These are phyloP conservation scores for Heloderma charlesbogerti DNA, from an alignment of 2,113 vertebrate species.

Conservation along the genomic window DNA sequence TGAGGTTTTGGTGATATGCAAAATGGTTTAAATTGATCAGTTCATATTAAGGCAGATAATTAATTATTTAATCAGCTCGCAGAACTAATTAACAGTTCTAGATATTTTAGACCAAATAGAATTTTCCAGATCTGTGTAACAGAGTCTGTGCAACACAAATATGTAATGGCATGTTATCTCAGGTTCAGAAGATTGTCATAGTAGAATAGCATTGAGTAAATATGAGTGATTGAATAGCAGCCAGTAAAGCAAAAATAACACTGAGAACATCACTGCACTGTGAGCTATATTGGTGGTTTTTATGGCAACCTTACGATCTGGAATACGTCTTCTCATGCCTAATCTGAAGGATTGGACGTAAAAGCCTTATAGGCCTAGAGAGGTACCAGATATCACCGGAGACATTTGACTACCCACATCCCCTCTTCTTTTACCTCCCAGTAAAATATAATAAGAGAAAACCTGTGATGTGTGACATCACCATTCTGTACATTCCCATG, in stretches of 20 bases:
- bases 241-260: not conserved
- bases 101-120: not conserved
- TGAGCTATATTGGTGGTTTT: not conserved
- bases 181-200: not conserved
- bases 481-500: no score
- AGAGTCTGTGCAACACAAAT: not conserved
- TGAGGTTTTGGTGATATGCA: not conserved
- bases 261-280: not conserved
- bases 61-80: not conserved
- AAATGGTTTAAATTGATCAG: not conserved
- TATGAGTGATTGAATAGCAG: not conserved
- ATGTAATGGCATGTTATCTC: not conserved
- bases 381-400: not conserved
- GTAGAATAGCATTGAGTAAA: not conserved
- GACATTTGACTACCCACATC: not conserved
- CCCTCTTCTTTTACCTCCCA: not conserved
- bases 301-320: not conserved
- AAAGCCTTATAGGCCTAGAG: not conserved
- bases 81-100: not conserved
- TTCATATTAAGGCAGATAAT: not conserved
- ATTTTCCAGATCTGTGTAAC: not conserved
- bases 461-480: not conserved
- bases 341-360: not conserved
- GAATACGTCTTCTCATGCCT: not conserved
- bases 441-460: not conserved